These are phyloP conservation scores for Anseranas semipalmata DNA, from an alignment of 2,113 vertebrate genomes.

Conservation along the genomic window DNA sequence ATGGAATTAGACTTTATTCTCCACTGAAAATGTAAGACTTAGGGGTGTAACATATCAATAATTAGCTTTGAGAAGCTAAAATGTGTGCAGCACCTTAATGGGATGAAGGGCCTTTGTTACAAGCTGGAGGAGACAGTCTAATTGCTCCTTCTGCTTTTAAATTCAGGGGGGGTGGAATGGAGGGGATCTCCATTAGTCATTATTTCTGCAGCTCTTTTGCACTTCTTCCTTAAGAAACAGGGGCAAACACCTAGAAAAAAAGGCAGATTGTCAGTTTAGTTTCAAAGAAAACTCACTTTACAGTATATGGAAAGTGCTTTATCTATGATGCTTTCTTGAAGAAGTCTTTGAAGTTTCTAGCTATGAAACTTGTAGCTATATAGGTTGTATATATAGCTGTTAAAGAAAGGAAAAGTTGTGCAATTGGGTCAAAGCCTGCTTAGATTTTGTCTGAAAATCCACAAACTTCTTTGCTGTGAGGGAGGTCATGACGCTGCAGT, in stretches of 20 bases:
- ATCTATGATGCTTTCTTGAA: not conserved
- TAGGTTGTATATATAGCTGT: not conserved
- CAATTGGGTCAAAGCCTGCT: not conserved
- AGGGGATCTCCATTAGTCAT: not conserved
- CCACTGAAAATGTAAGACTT: not conserved
- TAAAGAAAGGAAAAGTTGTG: not conserved
- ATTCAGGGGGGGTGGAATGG: not conserved
- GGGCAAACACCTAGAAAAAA: not conserved
- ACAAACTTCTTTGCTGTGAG: not conserved
- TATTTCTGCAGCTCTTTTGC: not conserved
- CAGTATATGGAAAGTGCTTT: not conserved
- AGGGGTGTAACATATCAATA: accelerated
- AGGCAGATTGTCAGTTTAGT: not conserved
- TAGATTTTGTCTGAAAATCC: not conserved
- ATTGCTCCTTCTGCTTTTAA: not conserved
- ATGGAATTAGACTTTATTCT: not conserved
- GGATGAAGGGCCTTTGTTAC: not conserved
- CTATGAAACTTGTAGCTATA: not conserved
- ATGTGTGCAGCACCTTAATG: not conserved
- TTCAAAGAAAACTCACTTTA: not conserved
- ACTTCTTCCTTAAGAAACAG: not conserved
- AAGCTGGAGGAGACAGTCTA: not conserved
- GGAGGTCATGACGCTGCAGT: not conserved
- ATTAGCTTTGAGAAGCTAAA: not conserved
- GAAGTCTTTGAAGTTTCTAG: not conserved